Percentiles rank a stretch among this genome's conserved stretches.
Evolutionary conservation across 2,888 invertebrate species (phyloP).

Genomic region (Drosophila nigricruria): DNA sequence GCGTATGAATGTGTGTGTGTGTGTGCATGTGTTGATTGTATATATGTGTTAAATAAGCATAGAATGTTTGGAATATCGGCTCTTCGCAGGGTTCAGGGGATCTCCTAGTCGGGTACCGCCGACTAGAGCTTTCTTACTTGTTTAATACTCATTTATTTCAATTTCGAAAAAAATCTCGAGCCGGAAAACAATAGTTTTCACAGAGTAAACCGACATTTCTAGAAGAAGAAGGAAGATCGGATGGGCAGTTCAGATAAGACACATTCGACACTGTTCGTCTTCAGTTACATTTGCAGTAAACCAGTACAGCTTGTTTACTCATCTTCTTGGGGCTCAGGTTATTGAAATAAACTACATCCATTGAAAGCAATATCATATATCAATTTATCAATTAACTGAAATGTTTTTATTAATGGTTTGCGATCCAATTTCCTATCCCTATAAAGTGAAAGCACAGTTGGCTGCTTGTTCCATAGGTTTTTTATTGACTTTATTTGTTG

Average conservation of each 20-base stretch:
- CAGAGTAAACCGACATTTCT: too few species aligned
- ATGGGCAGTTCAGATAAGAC: neutral
- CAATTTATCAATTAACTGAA: neutral
- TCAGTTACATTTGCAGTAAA: neutral
- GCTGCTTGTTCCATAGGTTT: slow-evolving; percentile 39
- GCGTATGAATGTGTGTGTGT: too few species aligned
- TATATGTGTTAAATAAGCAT: too few species aligned
- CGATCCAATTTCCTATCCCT: neutral
- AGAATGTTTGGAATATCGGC: too few species aligned
- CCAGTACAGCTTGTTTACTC: too few species aligned
- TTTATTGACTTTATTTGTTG: slow-evolving; percentile 63
- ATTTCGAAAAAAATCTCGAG: too few species aligned
- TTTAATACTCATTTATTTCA: too few species aligned
- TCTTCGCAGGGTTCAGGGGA: too few species aligned
- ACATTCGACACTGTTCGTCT: neutral
- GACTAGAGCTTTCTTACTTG: too few species aligned
- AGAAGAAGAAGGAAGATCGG: neutral
- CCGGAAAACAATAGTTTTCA: too few species aligned
- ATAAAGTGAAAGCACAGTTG: neutral
- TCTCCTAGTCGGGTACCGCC: too few species aligned
- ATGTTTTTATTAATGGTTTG: neutral
- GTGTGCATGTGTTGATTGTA: too few species aligned
- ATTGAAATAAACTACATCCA: neutral
- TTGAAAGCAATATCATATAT: neutral
- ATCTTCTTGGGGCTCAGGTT: neutral